Percentiles rank a stretch among this genome's conserved stretches.
Conservation (phyloP, 2,797 vertebrate genomes). For the Melanotaenia parkinsoni region DNA sequence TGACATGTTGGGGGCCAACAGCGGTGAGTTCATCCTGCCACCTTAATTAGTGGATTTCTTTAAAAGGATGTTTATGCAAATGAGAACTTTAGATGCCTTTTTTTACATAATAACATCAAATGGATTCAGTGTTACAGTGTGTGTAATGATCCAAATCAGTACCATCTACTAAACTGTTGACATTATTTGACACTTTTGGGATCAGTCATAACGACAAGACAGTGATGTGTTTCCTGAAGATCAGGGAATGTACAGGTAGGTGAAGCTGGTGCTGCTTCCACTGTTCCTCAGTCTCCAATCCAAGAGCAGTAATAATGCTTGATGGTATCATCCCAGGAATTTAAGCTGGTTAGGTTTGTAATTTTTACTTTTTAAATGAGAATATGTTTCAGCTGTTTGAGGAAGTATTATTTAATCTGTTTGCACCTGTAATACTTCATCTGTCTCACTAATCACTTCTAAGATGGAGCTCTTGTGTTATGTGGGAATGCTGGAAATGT, state of each 20-base stretch:
- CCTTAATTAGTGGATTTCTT: neutral
- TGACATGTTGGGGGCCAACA: slow-evolving; percentile 99
- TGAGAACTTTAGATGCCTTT: slow-evolving; percentile 4
- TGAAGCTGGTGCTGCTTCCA: slow-evolving; percentile 72
- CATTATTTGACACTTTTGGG: slow-evolving; percentile 93
- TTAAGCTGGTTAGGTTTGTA: slow-evolving; percentile 29
- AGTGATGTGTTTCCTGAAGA: slow-evolving; percentile 92
- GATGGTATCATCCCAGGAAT: neutral
- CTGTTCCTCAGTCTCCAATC: slow-evolving; percentile 37
- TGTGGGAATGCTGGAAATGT: neutral
- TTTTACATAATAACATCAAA: slow-evolving; percentile 29
- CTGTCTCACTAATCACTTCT: neutral
- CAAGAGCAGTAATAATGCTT: slow-evolving; percentile 17
- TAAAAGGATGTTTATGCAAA: neutral
- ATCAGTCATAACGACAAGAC: slow-evolving; percentile 89
- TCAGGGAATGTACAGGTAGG: slow-evolving; percentile 90
- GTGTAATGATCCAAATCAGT: slow-evolving; percentile 55
- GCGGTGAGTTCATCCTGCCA: slow-evolving; percentile 86
- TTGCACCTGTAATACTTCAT: neutral
- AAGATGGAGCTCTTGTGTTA: slow-evolving; percentile 3
- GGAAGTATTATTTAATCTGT: neutral
- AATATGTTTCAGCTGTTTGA: neutral
- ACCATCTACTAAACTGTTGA: slow-evolving; percentile 93
- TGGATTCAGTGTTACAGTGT: slow-evolving; percentile 50
- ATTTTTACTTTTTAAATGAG: neutral